Percentiles rank a stretch among this genome's conserved stretches.
Evolutionary conservation across 2,888 invertebrate genomes (phyloP).

Genomic region (Orthonychiurus folsomi): DNA sequence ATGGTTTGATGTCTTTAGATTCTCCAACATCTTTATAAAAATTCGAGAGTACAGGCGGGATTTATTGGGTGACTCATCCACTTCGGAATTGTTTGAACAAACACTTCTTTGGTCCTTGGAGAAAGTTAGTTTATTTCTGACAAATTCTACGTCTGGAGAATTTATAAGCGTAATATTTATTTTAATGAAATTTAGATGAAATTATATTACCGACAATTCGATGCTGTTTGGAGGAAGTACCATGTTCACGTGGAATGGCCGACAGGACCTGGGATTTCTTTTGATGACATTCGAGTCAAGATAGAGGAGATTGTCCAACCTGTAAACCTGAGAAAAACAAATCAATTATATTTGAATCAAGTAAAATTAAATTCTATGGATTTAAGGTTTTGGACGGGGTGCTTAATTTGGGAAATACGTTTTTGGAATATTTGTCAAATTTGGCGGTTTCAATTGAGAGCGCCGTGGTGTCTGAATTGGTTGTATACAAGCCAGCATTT

Average conservation of each 20-base stretch:
- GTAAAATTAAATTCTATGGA: neutral
- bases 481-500: conserved; percentile 28
- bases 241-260: neutral
- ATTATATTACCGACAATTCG: neutral
- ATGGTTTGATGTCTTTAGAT: conserved; percentile 15
- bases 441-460: conserved; percentile 15
- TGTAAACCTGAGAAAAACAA: too few relatives aligned
- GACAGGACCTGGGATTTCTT: neutral
- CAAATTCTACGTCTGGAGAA: too few relatives aligned
- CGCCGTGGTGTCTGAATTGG: conserved; percentile 21
- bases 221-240: neutral
- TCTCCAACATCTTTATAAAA: conserved; percentile 22
- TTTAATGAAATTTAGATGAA: neutral
- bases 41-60: conserved; percentile 21
- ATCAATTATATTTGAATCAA: too few relatives aligned
- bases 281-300: too few relatives aligned
- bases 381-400: conserved; percentile 11
- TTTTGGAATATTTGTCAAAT: conserved; percentile 22
- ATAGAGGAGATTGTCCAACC: too few relatives aligned
- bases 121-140: conserved; percentile 30
- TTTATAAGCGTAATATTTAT: too few relatives aligned
- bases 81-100: conserved; percentile 30
- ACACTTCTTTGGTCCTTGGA: conserved; percentile 31
- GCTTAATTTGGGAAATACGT: conserved; percentile 20
- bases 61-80: conserved; percentile 24